Base-by-base conservation (phyloP, 2,797 vertebrate genomes). In the Brachyalestes nurse region DNA sequence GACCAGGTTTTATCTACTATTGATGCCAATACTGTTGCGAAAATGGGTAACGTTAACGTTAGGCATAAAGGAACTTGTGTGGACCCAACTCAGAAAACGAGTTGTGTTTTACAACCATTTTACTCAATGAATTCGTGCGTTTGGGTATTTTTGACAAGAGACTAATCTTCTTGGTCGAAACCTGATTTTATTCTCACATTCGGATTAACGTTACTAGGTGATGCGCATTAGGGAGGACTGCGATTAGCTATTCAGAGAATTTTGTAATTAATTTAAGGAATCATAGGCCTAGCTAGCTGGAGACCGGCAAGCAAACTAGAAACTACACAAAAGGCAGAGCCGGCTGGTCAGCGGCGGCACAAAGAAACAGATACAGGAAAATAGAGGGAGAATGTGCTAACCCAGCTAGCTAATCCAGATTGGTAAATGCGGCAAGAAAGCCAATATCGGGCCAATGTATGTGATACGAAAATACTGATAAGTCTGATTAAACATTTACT, bases 391-490 rank as follows among this genome's bases (percentile, higher is more conserved):
- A 66, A 66, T 19, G 9, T n/a, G 64, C 64, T 66, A 42, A 23
- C 7, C n/a, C 7, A 25, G 47, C 12, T 49, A 45, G 42, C 42
- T 53, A 49, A 25, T 21, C 47, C 0, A 17, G 6, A 51, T 14
- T 12, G 3, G 70, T 55, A 45, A 73, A 74, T 80, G 79, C 79
- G 72, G 53, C 72, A 69, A 60, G 25, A 21, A 42, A 21, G 62
- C n/a, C 28, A 49, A 58, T 4, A 64, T 23, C 25, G 25, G 71
- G 21, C 78, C 60, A 72, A 62, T 9, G 19, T 55, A 65, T 2
- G 12, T 51, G 21, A 53, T 34, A 34, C 34, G 34, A 25, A 70
- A 70, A 51, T 12, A 65, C 28, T 19, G 19, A 19, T n/a, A 6
- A 55, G 17, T 2, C 19, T 6, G 53, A 13, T 51, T 13, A 57